phyloP scores from a whole-genome alignment of 2,888 invertebrate species.

The Erpobdella octoculata region DNA sequence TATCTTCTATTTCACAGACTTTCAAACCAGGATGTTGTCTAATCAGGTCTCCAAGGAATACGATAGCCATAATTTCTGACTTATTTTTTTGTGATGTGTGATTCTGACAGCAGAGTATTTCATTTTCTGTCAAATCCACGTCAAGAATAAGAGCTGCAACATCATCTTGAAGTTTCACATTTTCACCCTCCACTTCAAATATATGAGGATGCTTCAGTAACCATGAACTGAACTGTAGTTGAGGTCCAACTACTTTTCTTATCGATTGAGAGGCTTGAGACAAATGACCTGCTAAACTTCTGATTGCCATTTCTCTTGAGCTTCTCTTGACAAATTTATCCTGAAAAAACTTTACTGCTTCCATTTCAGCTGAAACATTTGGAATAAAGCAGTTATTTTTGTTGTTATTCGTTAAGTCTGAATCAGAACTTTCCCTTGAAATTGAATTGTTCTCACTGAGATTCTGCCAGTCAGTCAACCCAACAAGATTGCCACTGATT shows the following conservation, averaged over 20 bases:
- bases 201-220: constrained; percentile 30
- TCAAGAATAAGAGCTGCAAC: constrained; percentile 28
- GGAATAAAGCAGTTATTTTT: constrained; percentile 26
- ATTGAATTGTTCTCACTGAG: constrained; percentile 6
- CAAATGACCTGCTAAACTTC: constrained; percentile 27
- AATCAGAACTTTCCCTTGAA: constrained; percentile 25
- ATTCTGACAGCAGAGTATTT: constrained; percentile 12
- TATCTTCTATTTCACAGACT: constrained; percentile 18
- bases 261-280: constrained; percentile 28
- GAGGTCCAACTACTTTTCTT: constrained; percentile 28
- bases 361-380: constrained; percentile 28
- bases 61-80: constrained; percentile 23
- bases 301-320: constrained; percentile 25
- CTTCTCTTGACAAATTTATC: constrained; percentile 27
- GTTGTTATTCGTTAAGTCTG: constrained; percentile 7
- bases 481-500: constrained; percentile 24
- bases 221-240: constrained; percentile 28
- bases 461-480: constrained; percentile 15
- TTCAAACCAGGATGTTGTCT: constrained; percentile 20
- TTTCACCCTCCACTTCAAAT: constrained; percentile 24
- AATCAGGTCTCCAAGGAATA: constrained; percentile 28
- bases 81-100: constrained; percentile 17
- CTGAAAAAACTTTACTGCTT: constrained; percentile 29
- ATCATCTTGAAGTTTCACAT: constrained; percentile 29
- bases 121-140: constrained; percentile 19